phyloP scores from a whole-genome alignment of 2,113 vertebrate species.

The Aldabrachelys gigantea region DNA sequence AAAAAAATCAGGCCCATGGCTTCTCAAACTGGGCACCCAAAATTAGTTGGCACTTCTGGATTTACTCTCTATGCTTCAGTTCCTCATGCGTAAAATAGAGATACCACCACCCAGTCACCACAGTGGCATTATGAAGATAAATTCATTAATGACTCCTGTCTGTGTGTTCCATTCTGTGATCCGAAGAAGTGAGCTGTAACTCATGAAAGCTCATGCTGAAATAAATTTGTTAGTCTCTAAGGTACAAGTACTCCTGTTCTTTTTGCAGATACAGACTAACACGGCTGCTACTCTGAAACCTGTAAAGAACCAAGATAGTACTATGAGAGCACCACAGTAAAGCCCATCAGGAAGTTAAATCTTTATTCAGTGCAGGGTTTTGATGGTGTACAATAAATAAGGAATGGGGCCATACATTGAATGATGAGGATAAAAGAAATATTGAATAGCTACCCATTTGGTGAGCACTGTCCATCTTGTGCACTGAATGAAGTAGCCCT shows the following conservation, averaged over 20 bases:
- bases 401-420: slow-evolving; percentile 75
- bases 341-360: slow-evolving; percentile 58
- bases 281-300: no score
- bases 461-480: slow-evolving; percentile 77
- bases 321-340: slow-evolving; percentile 67
- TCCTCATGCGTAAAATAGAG: background rate
- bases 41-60: slow-evolving; percentile 20
- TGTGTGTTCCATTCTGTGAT: no score
- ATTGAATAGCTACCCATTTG: slow-evolving; percentile 78
- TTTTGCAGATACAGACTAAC: no score
- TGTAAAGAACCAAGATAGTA: slow-evolving; percentile 45
- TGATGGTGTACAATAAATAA: slow-evolving; percentile 64
- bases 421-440: slow-evolving; percentile 77
- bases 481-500: slow-evolving; percentile 77
- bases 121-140: background rate
- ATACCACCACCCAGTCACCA: background rate
- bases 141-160: background rate
- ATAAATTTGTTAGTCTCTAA: no score
- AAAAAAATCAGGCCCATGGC: background rate
- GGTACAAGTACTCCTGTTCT: no score
- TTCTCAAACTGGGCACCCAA: slow-evolving; percentile 11
- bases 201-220: no score
- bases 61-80: background rate
- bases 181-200: no score
- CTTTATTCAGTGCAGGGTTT: slow-evolving; percentile 65